Percentiles rank a stretch among this genome's conserved stretches.
phyloP scores from a whole-genome alignment of 2,113 vertebrate species.

The Recurvirostra avosetta region DNA sequence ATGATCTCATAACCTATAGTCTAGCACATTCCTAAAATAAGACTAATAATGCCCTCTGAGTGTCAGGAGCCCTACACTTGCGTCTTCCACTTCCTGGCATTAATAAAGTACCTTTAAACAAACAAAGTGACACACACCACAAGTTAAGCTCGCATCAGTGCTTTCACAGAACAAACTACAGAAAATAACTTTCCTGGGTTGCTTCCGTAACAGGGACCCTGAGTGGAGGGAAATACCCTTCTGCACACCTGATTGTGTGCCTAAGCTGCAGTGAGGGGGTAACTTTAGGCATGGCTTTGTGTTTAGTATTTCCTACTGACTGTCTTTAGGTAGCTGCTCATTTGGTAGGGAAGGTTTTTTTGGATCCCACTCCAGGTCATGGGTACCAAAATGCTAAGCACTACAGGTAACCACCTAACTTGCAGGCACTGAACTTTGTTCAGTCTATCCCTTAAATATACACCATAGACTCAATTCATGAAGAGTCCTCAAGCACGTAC shows the following conservation, averaged over 20 bases:
- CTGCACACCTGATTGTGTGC: not conserved
- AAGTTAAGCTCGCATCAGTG: not conserved
- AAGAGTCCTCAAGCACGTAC: not conserved
- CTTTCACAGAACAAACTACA: not conserved
- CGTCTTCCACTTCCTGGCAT: not conserved
- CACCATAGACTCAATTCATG: not conserved
- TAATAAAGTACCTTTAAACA: not conserved
- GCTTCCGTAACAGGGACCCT: not conserved
- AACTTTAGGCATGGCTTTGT: not conserved
- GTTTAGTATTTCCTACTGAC: not conserved
- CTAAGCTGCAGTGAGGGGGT: not conserved
- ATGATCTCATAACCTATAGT: not conserved
- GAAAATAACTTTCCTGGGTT: not conserved
- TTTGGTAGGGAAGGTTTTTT: not conserved
- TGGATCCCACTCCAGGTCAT: not conserved
- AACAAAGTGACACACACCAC: not conserved
- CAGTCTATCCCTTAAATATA: not conserved
- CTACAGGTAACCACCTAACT: not conserved
- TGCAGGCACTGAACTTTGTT: not conserved
- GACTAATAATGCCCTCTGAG: not conserved
- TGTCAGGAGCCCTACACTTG: not conserved
- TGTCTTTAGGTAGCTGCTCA: not conserved
- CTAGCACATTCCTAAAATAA: not conserved
- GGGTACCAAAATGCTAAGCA: not conserved
- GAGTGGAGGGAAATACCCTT: not conserved